These are phyloP conservation scores for Chorisops tibialis DNA, from an alignment of 2,888 invertebrate genomes.

Conservation along the genomic window DNA sequence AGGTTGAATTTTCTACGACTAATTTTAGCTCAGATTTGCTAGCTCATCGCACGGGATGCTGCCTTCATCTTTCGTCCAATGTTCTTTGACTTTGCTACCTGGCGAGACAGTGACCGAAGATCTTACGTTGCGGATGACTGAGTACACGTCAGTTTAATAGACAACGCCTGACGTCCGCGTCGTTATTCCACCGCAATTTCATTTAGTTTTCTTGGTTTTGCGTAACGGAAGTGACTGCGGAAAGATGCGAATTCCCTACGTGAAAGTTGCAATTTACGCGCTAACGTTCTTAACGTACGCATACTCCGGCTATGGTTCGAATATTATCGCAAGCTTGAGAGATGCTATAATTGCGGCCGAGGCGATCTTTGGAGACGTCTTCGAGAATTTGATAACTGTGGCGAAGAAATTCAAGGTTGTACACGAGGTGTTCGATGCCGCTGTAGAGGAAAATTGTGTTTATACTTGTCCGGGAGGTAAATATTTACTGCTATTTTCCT, in stretches of 20 bases:
- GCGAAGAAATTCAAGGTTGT: conserved; percentile 71
- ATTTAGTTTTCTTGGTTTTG: no score
- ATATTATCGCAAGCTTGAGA: conserved; percentile 66
- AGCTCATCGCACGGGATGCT: no score
- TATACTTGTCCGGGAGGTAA: conserved; percentile 73
- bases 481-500: conserved; percentile 25
- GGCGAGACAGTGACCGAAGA: no score
- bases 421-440: conserved; percentile 79
- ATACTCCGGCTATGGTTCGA: conserved; percentile 77
- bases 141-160: no score
- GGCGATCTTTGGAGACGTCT: conserved; percentile 74
- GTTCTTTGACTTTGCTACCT: no score
- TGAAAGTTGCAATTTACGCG: conserved; percentile 69
- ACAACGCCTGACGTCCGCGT: no score
- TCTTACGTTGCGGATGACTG: no score
- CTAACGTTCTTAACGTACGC: conserved; percentile 76
- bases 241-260: conserved; percentile 71
- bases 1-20: no score
- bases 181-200: no score
- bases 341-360: conserved; percentile 80
- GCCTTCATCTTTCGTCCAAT: no score
- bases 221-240: no score
- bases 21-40: no score
- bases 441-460: conserved; percentile 78
- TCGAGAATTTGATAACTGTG: conserved; percentile 69